These are phyloP conservation scores for Melanophora roralis DNA, from an alignment of 2,888 invertebrate genomes.

Conservation along the genomic window DNA sequence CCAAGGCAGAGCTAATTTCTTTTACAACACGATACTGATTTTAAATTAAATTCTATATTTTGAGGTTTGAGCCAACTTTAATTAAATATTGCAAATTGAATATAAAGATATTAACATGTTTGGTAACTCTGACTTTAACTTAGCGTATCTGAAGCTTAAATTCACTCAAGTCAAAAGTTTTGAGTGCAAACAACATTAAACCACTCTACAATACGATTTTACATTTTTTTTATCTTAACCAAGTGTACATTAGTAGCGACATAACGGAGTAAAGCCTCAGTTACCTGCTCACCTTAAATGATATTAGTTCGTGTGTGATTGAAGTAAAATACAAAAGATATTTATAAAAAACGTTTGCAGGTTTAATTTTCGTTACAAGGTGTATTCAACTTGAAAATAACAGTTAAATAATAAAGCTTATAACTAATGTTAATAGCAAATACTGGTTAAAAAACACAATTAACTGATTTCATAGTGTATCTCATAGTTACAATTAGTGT, in stretches of 20 bases:
- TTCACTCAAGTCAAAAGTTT: neutral
- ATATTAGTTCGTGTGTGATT: conserved; percentile 33
- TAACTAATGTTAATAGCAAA: neutral
- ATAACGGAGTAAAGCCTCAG: conserved; percentile 58
- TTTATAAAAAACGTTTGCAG: conserved; percentile 16
- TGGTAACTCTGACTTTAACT: conserved; percentile 1
- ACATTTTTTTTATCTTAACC: conserved; percentile 33
- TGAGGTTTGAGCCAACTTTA: no score
- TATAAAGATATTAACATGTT: neutral
- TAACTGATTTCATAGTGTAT: neutral
- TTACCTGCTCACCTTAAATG: conserved; percentile 46
- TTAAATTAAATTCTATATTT: no score
- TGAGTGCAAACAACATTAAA: neutral
- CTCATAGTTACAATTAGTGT: neutral
- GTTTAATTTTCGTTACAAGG: conserved; percentile 22
- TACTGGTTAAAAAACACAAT: neutral
- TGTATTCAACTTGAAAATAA: neutral
- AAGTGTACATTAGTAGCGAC: conserved; percentile 34
- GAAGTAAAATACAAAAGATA: neutral
- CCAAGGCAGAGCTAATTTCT: no score
- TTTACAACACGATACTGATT: no score
- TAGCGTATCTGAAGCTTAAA: neutral
- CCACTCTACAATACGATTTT: conserved; percentile 21
- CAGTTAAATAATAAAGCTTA: neutral
- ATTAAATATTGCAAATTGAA: no score